Evolutionary conservation across 35 echinoderm and acorn worm genomes (phyloP).

Genomic region (Apostichopus japonicus): DNA sequence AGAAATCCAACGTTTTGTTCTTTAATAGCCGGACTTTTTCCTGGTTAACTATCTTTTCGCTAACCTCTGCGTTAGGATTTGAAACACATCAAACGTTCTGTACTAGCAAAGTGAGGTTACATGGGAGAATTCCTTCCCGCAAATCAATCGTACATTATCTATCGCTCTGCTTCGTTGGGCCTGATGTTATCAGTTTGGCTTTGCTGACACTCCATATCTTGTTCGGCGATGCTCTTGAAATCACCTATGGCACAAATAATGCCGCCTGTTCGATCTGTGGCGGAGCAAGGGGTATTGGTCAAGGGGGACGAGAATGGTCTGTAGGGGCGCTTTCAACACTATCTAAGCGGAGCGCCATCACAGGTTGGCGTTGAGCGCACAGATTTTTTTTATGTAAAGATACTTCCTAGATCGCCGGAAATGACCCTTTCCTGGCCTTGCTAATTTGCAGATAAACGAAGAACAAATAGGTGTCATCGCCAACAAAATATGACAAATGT

Average conservation of each 20-base stretch:
- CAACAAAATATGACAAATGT: no score
- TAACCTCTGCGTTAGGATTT: slow-evolving; percentile 14
- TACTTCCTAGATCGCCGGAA: no score
- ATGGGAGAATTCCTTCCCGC: neutral
- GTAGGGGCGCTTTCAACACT: no score
- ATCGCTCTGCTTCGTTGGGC: neutral
- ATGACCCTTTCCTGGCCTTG: no score
- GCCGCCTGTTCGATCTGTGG: slow-evolving; percentile 28
- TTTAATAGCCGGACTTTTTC: slow-evolving; percentile 2
- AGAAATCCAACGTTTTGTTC: neutral
- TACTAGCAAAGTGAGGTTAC: neutral
- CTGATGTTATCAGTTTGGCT: neutral
- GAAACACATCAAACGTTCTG: neutral
- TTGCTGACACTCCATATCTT: neutral
- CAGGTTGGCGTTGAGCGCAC: no score
- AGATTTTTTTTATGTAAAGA: no score
- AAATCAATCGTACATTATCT: neutral
- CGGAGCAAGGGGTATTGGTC: no score
- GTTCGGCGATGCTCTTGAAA: neutral
- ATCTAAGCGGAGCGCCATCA: no score
- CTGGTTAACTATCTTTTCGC: neutral
- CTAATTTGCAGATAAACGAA: no score
- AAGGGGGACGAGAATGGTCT: neutral
- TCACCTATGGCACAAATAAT: neutral
- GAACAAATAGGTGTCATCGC: no score